Conservation (phyloP, 2,888 invertebrate genomes). For the Nymphalis c-album region DNA sequence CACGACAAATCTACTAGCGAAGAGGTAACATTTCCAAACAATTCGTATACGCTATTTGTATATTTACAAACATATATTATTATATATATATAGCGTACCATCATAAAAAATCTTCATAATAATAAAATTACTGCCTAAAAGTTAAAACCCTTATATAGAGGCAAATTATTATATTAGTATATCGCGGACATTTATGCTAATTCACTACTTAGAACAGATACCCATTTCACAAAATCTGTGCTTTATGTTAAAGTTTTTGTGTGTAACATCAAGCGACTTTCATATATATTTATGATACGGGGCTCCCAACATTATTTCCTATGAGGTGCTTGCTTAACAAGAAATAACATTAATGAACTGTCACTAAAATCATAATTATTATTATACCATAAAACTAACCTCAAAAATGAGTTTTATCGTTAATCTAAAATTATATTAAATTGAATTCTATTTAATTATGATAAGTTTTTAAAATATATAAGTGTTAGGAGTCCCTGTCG, state of each 20-base stretch:
- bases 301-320: slow-evolving; percentile 34
- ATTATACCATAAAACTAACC: background rate
- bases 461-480: background rate
- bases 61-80: background rate
- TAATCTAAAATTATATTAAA: background rate
- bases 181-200: slow-evolving; percentile 20
- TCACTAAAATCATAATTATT: background rate
- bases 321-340: background rate
- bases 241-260: slow-evolving; percentile 29
- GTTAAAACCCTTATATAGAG: background rate
- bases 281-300: slow-evolving; percentile 39
- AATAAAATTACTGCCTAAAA: slow-evolving; percentile 13
- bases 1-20: slow-evolving; percentile 97
- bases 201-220: slow-evolving; percentile 24
- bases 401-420: background rate
- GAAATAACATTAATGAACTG: background rate
- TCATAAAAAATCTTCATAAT: slow-evolving; percentile 9
- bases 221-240: slow-evolving; percentile 35
- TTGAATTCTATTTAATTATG: background rate
- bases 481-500: slow-evolving; percentile 57
- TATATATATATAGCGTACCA: slow-evolving; percentile 13
- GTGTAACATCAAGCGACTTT: slow-evolving; percentile 32
- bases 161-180: slow-evolving; percentile 19
- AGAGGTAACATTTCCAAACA: slow-evolving; percentile 84
- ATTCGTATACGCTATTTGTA: slow-evolving; percentile 3